These are phyloP conservation scores for Ovibos moschatus DNA, from an alignment of 2,113 vertebrate species.

Conservation along the genomic window DNA sequence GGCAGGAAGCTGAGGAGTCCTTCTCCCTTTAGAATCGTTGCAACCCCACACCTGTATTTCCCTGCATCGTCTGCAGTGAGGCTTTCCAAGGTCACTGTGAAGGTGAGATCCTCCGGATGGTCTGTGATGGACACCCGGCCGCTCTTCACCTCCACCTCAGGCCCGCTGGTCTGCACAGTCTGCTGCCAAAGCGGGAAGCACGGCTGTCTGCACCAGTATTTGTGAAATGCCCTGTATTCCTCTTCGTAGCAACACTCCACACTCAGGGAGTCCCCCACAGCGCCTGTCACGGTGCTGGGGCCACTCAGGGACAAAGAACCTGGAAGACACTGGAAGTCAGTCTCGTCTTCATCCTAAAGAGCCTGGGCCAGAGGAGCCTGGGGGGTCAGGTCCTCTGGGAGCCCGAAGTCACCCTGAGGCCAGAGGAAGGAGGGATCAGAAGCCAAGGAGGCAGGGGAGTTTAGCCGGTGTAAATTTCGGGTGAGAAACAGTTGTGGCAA, in stretches of 20 bases:
- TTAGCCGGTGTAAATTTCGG: background rate
- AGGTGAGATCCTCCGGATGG: background rate
- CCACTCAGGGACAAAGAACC: background rate
- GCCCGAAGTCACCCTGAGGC: background rate
- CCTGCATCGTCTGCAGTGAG: background rate
- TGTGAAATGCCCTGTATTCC: background rate
- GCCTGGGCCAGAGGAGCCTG: background rate
- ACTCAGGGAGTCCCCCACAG: background rate
- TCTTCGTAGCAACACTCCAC: background rate
- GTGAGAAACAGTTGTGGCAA: background rate
- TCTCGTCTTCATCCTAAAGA: background rate
- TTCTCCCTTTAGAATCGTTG: accelerated
- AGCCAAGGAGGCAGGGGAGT: background rate
- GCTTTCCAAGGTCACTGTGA: constrained; percentile 20
- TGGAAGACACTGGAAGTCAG: background rate
- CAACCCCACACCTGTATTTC: constrained; percentile 21
- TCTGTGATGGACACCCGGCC: background rate
- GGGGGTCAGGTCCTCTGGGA: background rate
- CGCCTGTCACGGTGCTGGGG: accelerated
- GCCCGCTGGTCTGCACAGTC: accelerated
- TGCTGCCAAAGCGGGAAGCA: accelerated
- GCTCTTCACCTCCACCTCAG: accelerated
- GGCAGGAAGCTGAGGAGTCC: background rate
- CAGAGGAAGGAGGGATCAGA: background rate
- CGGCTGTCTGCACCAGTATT: constrained; percentile 3